phyloP scores from a whole-genome alignment of 2,797 vertebrate species.

The Adrianichthys oophorus region DNA sequence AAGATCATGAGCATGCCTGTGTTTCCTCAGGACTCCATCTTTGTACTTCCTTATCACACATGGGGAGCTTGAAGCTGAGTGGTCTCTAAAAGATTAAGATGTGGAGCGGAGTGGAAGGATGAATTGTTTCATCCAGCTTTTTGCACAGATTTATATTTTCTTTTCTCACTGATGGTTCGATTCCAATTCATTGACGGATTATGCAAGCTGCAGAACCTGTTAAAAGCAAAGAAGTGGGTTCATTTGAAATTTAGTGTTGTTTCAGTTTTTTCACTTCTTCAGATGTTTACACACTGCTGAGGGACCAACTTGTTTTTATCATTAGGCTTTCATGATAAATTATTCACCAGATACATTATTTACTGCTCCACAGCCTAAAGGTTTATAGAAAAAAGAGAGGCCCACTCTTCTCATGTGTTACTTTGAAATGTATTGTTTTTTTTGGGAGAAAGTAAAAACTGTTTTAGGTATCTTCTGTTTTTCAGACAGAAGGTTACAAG shows the following conservation, averaged over 20 bases:
- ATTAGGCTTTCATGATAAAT: constrained; percentile 54
- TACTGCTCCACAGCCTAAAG: constrained; percentile 27
- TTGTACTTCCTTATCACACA: constrained; percentile 10
- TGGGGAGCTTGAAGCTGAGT: neutral
- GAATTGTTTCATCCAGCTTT: constrained; percentile 13
- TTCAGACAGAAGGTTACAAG: constrained; percentile 7
- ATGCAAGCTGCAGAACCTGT: constrained; percentile 3
- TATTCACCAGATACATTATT: constrained; percentile 55
- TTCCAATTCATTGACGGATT: constrained; percentile 11
- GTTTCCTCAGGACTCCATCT: too few relatives aligned
- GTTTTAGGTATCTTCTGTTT: neutral
- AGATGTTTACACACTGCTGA: constrained; percentile 20
- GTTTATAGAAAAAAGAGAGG: constrained; percentile 24
- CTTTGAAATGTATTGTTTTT: constrained; percentile 22
- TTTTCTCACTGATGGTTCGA: constrained; percentile 1
- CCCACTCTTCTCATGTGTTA: constrained; percentile 12
- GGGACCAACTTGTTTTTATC: constrained; percentile 33
- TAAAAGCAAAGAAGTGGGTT: neutral
- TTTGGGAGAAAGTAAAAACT: neutral
- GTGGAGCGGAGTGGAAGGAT: neutral
- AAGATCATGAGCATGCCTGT: too few relatives aligned
- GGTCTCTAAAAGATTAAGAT: constrained; percentile 7
- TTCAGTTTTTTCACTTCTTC: constrained; percentile 23
- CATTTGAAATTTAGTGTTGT: neutral
- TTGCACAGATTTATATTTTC: constrained; percentile 10